A percentile compares a stretch with the other conserved stretches of the same genome.
phyloP scores from a whole-genome alignment of 2,797 vertebrate genomes.

The Chelidonichthys spinosus region DNA sequence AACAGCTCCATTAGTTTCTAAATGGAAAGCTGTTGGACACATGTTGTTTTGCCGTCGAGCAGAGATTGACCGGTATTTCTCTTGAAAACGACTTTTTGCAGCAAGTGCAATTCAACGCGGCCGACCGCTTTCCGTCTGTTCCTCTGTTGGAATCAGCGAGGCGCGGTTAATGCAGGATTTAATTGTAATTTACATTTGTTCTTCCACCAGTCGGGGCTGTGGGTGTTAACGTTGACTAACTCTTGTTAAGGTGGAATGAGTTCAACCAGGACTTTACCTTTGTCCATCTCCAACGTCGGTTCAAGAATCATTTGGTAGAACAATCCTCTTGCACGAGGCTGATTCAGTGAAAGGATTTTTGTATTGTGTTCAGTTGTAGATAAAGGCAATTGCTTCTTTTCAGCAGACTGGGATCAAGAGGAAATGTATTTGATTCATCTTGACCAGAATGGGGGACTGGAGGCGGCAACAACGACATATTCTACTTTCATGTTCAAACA shows the following conservation, averaged over 20 bases:
- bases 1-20: slow-evolving; percentile 60
- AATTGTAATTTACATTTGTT: slow-evolving; percentile 57
- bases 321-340: slow-evolving; percentile 8
- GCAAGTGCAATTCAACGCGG: slow-evolving; percentile 27
- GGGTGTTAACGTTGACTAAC: slow-evolving; percentile 43
- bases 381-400: slow-evolving; percentile 15
- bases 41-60: slow-evolving; percentile 64
- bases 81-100: slow-evolving; percentile 54
- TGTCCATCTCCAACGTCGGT: slow-evolving; percentile 9
- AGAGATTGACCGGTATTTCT: slow-evolving; percentile 55
- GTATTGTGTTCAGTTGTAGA: slow-evolving; percentile 24
- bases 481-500: not conserved
- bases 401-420: slow-evolving; percentile 10
- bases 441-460: slow-evolving; percentile 5
- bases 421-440: slow-evolving; percentile 22
- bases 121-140: slow-evolving; percentile 46
- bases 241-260: slow-evolving; percentile 37
- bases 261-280: slow-evolving; percentile 23
- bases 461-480: not conserved
- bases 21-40: slow-evolving; percentile 65
- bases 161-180: slow-evolving; percentile 41
- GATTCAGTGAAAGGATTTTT: not conserved
- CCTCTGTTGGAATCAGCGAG: slow-evolving; percentile 40
- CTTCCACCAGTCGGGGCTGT: slow-evolving; percentile 35
- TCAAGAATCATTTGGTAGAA: slow-evolving; percentile 40